A percentile compares a stretch with the other conserved stretches of the same genome.
These are phyloP conservation scores for Rhabdophis nuchalis DNA, from an alignment of 2,797 vertebrate species.

Conservation along the genomic window DNA sequence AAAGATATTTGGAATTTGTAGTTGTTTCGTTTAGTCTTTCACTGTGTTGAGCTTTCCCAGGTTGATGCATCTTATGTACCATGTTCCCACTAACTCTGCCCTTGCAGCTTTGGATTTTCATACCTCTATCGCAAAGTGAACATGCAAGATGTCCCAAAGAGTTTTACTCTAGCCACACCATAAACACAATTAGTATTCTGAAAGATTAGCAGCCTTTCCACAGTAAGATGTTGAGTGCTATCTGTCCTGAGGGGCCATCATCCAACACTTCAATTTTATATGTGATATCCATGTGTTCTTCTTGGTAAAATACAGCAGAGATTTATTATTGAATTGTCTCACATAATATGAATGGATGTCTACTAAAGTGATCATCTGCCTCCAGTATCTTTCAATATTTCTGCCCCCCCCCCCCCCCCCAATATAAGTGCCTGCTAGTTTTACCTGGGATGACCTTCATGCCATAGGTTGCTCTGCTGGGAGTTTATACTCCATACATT, in stretches of 20 bases:
- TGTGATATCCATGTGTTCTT: background rate
- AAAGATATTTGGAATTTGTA: background rate
- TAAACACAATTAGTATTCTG: background rate
- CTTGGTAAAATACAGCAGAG: background rate
- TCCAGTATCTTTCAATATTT: background rate
- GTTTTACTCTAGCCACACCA: background rate
- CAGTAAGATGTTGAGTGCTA: background rate
- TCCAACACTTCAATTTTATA: background rate
- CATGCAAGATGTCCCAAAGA: background rate
- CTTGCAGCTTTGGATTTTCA: background rate
- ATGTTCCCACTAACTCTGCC: background rate
- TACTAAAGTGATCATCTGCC: background rate
- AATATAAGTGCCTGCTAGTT: background rate
- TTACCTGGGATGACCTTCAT: background rate
- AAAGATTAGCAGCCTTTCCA: background rate
- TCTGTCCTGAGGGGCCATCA: background rate
- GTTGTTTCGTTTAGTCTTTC: background rate
- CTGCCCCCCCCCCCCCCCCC: background rate
- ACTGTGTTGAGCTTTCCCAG: background rate
- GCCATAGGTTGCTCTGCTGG: background rate
- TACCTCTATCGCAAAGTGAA: background rate
- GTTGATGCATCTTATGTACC: background rate
- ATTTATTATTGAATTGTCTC: background rate
- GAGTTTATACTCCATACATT: background rate
- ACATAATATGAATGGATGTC: background rate